Conservation (phyloP, 1,140 invertebrate genomes). For the Hylaeus volcanicus region DNA sequence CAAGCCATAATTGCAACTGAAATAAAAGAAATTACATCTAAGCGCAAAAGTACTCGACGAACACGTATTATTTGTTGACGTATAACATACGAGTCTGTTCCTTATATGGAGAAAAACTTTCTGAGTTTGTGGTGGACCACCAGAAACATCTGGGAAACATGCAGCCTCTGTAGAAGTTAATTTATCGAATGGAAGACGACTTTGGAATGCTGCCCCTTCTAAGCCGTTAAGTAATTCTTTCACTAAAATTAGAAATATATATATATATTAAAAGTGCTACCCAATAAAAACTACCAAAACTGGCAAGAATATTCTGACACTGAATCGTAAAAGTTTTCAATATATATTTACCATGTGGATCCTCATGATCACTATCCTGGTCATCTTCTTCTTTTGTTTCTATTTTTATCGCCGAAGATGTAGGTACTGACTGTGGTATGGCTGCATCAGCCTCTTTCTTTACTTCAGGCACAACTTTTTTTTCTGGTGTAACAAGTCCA, state of each 20-base stretch:
- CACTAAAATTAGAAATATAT: constrained; percentile 70
- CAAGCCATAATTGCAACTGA: constrained; percentile 96
- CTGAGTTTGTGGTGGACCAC: constrained; percentile 90
- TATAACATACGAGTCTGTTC: constrained; percentile 88
- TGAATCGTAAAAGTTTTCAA: background rate
- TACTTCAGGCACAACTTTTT: constrained; percentile 75
- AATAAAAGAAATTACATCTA: constrained; percentile 51
- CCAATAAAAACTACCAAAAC: too few relatives aligned
- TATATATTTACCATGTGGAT: constrained; percentile 73
- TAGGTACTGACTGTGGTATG: constrained; percentile 59
- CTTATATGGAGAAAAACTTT: constrained; percentile 96
- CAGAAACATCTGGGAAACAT: constrained; percentile 94
- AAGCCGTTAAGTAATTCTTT: constrained; percentile 83
- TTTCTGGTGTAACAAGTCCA: constrained; percentile 78
- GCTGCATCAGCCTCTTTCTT: constrained; percentile 72
- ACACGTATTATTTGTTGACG: background rate
- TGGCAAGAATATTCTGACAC: too few relatives aligned
- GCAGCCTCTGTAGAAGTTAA: constrained; percentile 96
- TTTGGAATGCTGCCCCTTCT: constrained; percentile 96
- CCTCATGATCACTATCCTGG: constrained; percentile 78
- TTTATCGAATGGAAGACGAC: constrained; percentile 96
- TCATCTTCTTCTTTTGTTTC: constrained; percentile 78
- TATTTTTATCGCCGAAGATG: constrained; percentile 66
- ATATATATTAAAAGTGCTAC: background rate
- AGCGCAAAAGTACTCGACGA: background rate